Conservation (phyloP, 2,113 vertebrate genomes). For the Triplophysa tibetana region DNA sequence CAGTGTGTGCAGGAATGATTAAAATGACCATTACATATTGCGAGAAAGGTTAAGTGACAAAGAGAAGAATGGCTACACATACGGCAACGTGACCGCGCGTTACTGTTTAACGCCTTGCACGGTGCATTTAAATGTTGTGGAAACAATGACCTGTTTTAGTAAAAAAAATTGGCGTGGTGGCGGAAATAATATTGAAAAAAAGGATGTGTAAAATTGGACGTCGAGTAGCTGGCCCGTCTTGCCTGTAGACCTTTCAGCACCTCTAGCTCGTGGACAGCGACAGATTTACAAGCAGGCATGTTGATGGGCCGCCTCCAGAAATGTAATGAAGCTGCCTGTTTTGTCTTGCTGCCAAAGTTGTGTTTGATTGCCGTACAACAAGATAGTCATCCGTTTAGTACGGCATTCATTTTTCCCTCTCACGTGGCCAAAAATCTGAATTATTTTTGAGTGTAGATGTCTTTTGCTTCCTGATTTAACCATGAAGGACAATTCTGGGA, state of each 20-base stretch:
- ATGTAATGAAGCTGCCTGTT: slow-evolving; percentile 43
- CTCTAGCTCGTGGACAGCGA: slow-evolving; percentile 43
- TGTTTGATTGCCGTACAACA: slow-evolving; percentile 37
- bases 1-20: slow-evolving; percentile 15
- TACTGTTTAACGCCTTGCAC: slow-evolving; percentile 1
- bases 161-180: not conserved
- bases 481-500: not conserved
- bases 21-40: slow-evolving; percentile 10
- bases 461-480: not conserved
- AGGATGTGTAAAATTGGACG: not conserved
- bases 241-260: slow-evolving; percentile 38
- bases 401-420: not conserved
- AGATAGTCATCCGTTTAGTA: slow-evolving; percentile 21
- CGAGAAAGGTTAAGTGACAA: slow-evolving; percentile 23
- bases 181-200: not conserved
- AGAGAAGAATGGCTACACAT: not conserved
- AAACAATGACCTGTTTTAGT: not conserved
- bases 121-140: not conserved
- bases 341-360: slow-evolving; percentile 31
- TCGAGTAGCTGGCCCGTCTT: slow-evolving; percentile 8
- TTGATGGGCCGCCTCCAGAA: slow-evolving; percentile 40
- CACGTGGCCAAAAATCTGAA: not conserved
- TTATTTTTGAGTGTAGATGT: not conserved
- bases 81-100: not conserved
- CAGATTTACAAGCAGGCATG: slow-evolving; percentile 48